phyloP scores from a whole-genome alignment of 2,113 vertebrate species.

The Phaethornis superciliosus region DNA sequence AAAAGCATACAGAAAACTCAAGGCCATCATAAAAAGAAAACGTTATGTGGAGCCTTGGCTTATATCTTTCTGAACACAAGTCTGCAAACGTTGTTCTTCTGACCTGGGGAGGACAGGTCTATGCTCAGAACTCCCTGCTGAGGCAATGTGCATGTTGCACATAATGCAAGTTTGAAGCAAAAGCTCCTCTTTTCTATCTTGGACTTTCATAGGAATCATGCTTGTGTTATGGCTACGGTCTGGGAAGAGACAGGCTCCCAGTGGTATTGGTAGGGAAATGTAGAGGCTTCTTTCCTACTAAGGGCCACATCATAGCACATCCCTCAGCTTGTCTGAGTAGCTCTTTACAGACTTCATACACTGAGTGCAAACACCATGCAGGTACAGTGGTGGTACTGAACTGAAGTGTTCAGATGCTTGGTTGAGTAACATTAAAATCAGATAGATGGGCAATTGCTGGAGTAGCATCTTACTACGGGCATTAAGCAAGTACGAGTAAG shows the following conservation, averaged over 20 bases:
- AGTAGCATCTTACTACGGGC: neutral
- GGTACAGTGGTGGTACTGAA: neutral
- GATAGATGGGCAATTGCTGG: neutral
- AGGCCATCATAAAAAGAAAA: conserved; percentile 13
- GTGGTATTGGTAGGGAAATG: neutral
- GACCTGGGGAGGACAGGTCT: neutral
- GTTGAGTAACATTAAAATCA: neutral
- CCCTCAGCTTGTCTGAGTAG: neutral
- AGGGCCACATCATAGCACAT: neutral
- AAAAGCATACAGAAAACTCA: conserved; percentile 10
- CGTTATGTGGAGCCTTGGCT: neutral
- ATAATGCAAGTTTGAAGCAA: neutral
- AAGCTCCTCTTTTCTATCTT: neutral
- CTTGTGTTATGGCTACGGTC: neutral
- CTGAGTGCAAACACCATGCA: neutral
- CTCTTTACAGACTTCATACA: neutral
- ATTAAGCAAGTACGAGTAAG: neutral
- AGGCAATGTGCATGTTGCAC: neutral
- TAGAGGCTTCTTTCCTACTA: neutral
- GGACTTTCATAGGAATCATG: accelerated
- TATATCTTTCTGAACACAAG: neutral
- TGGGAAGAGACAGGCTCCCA: neutral
- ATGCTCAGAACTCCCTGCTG: neutral
- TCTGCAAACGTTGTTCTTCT: neutral
- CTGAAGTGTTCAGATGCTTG: neutral